A percentile compares a stretch with the other conserved stretches of the same genome.
These are phyloP conservation scores for Liasis olivaceus DNA, from an alignment of 2,797 vertebrate genomes.

Conservation along the genomic window DNA sequence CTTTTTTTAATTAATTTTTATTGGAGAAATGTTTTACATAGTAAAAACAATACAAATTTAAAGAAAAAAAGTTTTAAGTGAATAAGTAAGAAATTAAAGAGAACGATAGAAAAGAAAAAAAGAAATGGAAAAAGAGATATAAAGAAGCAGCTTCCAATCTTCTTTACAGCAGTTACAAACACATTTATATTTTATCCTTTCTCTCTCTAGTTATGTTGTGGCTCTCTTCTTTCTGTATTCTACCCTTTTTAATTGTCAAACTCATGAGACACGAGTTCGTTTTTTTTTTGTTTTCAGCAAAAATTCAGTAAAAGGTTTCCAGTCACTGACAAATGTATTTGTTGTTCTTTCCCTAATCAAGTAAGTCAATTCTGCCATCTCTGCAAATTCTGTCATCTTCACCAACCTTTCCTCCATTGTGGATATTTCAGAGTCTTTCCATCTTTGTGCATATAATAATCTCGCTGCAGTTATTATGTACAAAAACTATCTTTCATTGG, in stretches of 20 bases:
- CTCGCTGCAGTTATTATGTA: background rate
- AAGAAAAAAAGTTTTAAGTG: too few relatives aligned
- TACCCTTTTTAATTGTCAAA: background rate
- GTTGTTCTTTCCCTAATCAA: background rate
- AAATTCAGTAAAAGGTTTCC: background rate
- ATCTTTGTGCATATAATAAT: background rate
- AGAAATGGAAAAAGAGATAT: too few relatives aligned
- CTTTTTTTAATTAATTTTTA: too few relatives aligned
- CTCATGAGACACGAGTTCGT: background rate
- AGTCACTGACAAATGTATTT: background rate
- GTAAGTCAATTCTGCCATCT: background rate
- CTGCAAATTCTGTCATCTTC: background rate
- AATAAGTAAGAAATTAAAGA: too few relatives aligned
- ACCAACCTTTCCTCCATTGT: background rate
- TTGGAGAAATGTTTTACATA: too few relatives aligned
- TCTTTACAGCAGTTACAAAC: too few relatives aligned
- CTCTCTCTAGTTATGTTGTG: background rate
- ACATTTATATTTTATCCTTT: background rate
- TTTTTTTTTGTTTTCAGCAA: background rate
- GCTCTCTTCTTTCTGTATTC: background rate
- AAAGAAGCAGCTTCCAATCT: too few relatives aligned
- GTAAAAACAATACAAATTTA: too few relatives aligned
- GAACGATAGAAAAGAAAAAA: too few relatives aligned
- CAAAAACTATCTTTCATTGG: background rate
- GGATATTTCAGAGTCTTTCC: background rate